phyloP scores from a whole-genome alignment of 2,113 vertebrate genomes.

The Mesitornis unicolor region DNA sequence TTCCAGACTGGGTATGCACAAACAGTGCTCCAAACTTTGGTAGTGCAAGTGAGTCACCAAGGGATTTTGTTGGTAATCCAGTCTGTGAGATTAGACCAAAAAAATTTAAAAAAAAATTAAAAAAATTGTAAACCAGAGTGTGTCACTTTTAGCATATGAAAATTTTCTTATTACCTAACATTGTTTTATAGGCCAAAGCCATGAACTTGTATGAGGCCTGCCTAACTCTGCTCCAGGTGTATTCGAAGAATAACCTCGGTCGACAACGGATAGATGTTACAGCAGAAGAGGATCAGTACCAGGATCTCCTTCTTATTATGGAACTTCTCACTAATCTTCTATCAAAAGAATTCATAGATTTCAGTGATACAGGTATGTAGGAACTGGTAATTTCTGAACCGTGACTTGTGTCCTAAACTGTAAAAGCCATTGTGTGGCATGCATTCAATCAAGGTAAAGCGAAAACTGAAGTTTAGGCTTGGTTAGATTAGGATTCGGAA shows the following conservation, averaged over 20 bases:
- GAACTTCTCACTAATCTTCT: conserved; percentile 97
- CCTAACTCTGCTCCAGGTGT: conserved; percentile 94
- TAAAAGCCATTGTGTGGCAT: neutral
- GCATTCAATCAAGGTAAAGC: neutral
- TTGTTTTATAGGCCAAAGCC: conserved; percentile 87
- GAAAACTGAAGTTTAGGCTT: neutral
- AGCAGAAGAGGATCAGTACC: conserved; percentile 96
- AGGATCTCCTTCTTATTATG: conserved; percentile 99
- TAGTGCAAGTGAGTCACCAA: neutral
- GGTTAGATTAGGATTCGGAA: neutral
- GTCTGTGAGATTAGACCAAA: neutral
- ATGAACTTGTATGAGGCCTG: conserved; percentile 98
- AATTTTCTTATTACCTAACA: neutral
- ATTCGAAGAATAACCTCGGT: conserved; percentile 95
- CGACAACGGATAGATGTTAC: conserved; percentile 89
- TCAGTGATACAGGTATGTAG: conserved; percentile 91
- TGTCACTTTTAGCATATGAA: neutral
- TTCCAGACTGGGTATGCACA: neutral
- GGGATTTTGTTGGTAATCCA: neutral
- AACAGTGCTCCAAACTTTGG: neutral
- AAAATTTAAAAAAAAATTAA: too few relatives aligned
- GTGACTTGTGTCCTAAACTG: neutral
- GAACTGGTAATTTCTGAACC: neutral
- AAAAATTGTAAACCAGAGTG: neutral
- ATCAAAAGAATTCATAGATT: conserved; percentile 98